Percentiles rank a stretch among this genome's conserved stretches.
phyloP scores from a whole-genome alignment of 2,888 invertebrate genomes.

The Cyclophora punctaria region DNA sequence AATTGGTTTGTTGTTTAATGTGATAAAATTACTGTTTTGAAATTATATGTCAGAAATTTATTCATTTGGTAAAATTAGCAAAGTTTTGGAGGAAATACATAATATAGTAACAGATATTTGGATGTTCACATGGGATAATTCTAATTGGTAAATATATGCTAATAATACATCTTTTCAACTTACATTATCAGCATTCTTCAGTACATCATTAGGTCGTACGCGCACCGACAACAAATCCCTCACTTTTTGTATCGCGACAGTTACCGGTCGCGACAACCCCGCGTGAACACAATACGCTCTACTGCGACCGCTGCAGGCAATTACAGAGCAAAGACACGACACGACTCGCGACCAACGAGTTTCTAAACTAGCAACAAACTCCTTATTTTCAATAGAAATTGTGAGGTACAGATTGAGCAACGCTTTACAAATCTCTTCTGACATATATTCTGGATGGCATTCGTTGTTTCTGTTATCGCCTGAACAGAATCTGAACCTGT shows the following conservation, averaged over 20 bases:
- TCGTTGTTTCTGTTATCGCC: constrained; percentile 34
- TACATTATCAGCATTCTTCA: constrained; percentile 48
- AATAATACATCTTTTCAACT: constrained; percentile 10
- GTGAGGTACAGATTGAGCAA: constrained; percentile 44
- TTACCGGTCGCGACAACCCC: constrained; percentile 29
- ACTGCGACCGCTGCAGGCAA: constrained; percentile 37
- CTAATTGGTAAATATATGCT: too few relatives aligned
- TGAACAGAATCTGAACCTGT: constrained; percentile 11
- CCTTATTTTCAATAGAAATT: constrained; percentile 35
- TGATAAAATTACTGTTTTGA: too few relatives aligned
- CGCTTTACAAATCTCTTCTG: constrained; percentile 49
- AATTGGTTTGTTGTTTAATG: too few relatives aligned
- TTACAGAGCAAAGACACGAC: constrained; percentile 39
- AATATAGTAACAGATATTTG: too few relatives aligned
- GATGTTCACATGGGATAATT: too few relatives aligned
- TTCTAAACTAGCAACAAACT: constrained; percentile 41
- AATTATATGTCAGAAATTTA: too few relatives aligned
- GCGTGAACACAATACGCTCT: constrained; percentile 47
- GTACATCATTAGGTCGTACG: constrained; percentile 50
- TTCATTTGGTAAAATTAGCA: too few relatives aligned
- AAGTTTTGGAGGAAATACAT: too few relatives aligned
- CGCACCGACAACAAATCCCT: constrained; percentile 51
- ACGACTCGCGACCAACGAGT: constrained; percentile 44
- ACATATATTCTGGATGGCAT: constrained; percentile 55
- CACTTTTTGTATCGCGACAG: constrained; percentile 35